These are phyloP conservation scores for Stichopus horrens DNA, from an alignment of 53 echinoderm and acorn worm genomes.

Conservation along the genomic window DNA sequence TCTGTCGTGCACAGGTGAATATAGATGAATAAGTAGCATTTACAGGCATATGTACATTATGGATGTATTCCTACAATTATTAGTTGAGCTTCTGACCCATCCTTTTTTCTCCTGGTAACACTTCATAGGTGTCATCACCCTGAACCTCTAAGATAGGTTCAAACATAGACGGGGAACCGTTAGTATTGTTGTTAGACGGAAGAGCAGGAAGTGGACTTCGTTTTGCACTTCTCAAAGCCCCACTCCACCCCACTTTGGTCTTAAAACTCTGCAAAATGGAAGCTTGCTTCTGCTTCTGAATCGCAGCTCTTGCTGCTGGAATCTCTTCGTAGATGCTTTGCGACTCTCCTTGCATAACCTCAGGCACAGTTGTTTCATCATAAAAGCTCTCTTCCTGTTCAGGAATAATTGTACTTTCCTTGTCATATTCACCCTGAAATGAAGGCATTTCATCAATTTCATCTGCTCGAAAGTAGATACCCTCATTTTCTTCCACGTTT, in stretches of 20 bases:
- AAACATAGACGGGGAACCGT: neutral
- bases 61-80: too few species aligned
- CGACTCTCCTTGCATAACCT: neutral
- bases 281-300: neutral
- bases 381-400: neutral
- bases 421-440: neutral
- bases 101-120: neutral
- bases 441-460: neutral
- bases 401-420: neutral
- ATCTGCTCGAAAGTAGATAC: neutral
- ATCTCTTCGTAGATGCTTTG: conserved; percentile 14
- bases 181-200: neutral
- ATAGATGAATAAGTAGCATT: too few species aligned
- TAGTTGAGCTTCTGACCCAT: too few species aligned
- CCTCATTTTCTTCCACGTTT: neutral
- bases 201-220: neutral
- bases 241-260: neutral
- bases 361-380: neutral
- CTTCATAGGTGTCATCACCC: neutral
- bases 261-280: conserved; percentile 11
- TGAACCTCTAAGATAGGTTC: neutral
- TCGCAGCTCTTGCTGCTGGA: neutral
- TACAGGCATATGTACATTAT: too few species aligned
- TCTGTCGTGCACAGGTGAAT: too few species aligned
- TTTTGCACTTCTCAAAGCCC: neutral